Conservation (phyloP, 2,797 vertebrate species). For the Sebastes trivittatus region DNA sequence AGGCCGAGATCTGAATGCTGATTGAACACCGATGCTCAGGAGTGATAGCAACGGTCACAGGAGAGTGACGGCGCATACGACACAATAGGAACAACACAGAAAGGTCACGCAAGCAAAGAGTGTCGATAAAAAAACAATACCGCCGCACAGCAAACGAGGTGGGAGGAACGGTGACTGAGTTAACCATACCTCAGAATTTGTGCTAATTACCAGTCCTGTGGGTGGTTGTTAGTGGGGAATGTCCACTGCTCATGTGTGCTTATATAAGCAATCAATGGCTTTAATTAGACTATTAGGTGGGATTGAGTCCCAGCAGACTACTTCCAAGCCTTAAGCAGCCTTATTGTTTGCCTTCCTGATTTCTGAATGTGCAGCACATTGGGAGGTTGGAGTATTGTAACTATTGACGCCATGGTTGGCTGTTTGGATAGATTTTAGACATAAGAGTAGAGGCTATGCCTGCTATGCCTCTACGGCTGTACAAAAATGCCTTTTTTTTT, state of each 20-base stretch:
- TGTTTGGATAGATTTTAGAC: constrained; percentile 13
- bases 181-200: constrained; percentile 49
- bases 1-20: constrained; percentile 32
- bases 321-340: constrained; percentile 36
- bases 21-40: constrained; percentile 44
- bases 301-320: constrained; percentile 60
- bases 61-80: not conserved
- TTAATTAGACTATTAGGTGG: constrained; percentile 77
- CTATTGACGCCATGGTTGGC: not conserved
- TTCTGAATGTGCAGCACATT: constrained; percentile 43
- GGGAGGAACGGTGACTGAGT: constrained; percentile 37
- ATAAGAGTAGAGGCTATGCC: not conserved
- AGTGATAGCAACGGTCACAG: constrained; percentile 20
- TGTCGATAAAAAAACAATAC: constrained; percentile 5
- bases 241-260: constrained; percentile 69
- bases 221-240: constrained; percentile 59
- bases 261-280: constrained; percentile 75
- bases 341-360: constrained; percentile 61
- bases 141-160: constrained; percentile 27
- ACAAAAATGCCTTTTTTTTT: too few relatives aligned
- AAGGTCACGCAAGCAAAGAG: constrained; percentile 46
- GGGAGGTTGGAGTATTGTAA: constrained; percentile 30
- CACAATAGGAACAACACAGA: constrained; percentile 12
- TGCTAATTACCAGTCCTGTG: constrained; percentile 66
- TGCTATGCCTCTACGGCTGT: not conserved